Evolutionary conservation across 92 coral and sea anemone genomes (phyloP).

Genomic region (Bergia sp.): DNA sequence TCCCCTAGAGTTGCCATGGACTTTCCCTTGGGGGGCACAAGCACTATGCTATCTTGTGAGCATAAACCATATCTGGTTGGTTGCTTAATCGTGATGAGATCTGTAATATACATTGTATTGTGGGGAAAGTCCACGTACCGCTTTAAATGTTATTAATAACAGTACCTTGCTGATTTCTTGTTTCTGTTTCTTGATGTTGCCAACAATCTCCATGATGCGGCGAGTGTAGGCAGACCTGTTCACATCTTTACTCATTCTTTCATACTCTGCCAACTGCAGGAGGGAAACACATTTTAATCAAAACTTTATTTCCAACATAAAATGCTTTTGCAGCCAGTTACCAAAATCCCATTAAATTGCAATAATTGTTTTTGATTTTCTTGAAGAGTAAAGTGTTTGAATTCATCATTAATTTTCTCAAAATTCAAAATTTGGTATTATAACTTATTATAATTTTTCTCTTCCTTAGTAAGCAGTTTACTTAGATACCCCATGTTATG

Average conservation of each 20-base stretch:
- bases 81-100: too few relatives aligned
- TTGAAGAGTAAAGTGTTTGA: neutral
- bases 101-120: too few relatives aligned
- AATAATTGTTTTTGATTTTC: too few relatives aligned
- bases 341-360: neutral
- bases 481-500: neutral
- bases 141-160: neutral
- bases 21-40: too few relatives aligned
- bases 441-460: too few relatives aligned
- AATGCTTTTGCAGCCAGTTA: neutral
- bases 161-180: conserved; percentile 91
- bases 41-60: too few relatives aligned
- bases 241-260: conserved; percentile 93
- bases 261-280: conserved; percentile 83
- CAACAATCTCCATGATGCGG: conserved; percentile 94
- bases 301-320: neutral
- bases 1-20: too few relatives aligned
- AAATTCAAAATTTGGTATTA: too few relatives aligned
- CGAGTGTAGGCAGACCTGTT: conserved; percentile 95
- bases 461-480: neutral
- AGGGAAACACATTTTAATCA: neutral
- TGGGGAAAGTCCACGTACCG: too few relatives aligned
- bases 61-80: too few relatives aligned
- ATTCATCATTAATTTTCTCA: too few relatives aligned
- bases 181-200: conserved; percentile 96